Conservation (phyloP, 2,797 vertebrate species). For the Austrolebias charrua region DNA sequence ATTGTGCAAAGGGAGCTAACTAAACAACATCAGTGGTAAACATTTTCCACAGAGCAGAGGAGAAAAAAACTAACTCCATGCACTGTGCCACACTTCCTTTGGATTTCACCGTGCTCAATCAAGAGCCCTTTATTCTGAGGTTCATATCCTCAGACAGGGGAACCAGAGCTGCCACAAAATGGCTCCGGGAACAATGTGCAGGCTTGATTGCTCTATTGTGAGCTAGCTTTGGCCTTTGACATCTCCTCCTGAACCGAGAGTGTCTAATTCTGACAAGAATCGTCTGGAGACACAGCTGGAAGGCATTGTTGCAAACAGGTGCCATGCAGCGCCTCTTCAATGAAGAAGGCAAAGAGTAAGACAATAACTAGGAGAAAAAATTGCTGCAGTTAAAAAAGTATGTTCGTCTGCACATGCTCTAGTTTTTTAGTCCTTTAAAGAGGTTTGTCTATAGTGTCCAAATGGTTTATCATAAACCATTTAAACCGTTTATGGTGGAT, state of each 20-base stretch:
- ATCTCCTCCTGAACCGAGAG: slow-evolving; percentile 64
- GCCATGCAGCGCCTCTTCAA: slow-evolving; percentile 50
- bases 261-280: slow-evolving; percentile 74
- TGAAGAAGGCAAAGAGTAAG: slow-evolving; percentile 44
- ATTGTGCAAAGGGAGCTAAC: slow-evolving; percentile 58
- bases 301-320: slow-evolving; percentile 64
- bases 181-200: slow-evolving; percentile 67
- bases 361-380: slow-evolving; percentile 45
- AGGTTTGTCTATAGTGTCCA: slow-evolving; percentile 33
- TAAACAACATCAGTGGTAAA: slow-evolving; percentile 66
- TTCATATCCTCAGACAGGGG: slow-evolving; percentile 65
- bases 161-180: slow-evolving; percentile 66
- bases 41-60: slow-evolving; percentile 42
- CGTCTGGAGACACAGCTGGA: slow-evolving; percentile 71
- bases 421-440: slow-evolving; percentile 38
- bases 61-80: slow-evolving; percentile 44
- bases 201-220: slow-evolving; percentile 78
- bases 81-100: slow-evolving; percentile 37
- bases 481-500: slow-evolving; percentile 55
- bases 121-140: slow-evolving; percentile 70
- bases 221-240: slow-evolving; percentile 70
- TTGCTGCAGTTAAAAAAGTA: slow-evolving; percentile 32
- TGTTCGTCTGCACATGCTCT: slow-evolving; percentile 44
- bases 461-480: too few relatives aligned
- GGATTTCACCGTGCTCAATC: slow-evolving; percentile 66